These are phyloP conservation scores for Carcharodon carcharias DNA, from an alignment of 2,797 vertebrate species.

Conservation along the genomic window DNA sequence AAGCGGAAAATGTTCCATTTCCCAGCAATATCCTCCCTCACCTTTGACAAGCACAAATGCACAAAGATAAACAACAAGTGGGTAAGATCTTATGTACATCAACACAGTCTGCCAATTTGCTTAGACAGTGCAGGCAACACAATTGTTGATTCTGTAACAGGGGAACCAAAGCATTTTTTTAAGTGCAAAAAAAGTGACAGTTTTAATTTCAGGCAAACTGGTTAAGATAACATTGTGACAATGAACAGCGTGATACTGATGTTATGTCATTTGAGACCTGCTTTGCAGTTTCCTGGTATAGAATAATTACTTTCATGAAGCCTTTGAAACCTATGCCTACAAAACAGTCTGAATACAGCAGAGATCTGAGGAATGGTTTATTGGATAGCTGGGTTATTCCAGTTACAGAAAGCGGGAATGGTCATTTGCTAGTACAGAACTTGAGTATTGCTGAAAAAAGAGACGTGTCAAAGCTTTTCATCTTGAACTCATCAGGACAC, in stretches of 20 bases:
- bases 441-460: too few species aligned
- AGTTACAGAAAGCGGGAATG: not conserved
- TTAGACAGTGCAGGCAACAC: not conserved
- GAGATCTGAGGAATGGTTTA: not conserved
- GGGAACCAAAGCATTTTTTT: not conserved
- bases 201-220: not conserved
- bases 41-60: not conserved
- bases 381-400: not conserved
- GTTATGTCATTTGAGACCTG: not conserved
- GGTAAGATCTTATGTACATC: not conserved
- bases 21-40: not conserved
- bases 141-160: not conserved
- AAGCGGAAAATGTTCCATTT: not conserved
- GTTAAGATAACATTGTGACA: not conserved
- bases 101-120: not conserved
- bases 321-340: not conserved
- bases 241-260: not conserved
- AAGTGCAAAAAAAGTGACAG: too few species aligned
- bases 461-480: too few species aligned
- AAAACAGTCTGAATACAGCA: not conserved
- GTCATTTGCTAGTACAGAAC: too few species aligned
- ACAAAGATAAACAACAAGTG: constrained; percentile 7
- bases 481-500: too few species aligned
- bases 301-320: not conserved
- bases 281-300: not conserved